phyloP scores from a whole-genome alignment of 2,113 vertebrate species.

The Pimephales promelas region DNA sequence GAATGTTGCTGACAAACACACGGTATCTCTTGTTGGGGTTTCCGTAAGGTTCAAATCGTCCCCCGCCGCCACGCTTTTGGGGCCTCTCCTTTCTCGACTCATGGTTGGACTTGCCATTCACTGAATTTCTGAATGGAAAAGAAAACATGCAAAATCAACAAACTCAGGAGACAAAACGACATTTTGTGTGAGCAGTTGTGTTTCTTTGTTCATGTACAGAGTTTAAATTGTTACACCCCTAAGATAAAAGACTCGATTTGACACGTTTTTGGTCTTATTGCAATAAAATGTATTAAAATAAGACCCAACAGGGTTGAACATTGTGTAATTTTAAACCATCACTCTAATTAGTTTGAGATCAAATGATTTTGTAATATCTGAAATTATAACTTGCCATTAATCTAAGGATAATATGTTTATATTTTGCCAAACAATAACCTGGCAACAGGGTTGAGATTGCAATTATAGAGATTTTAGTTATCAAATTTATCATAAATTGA shows the following conservation, averaged over 20 bases:
- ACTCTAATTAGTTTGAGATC: background rate
- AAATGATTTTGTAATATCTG: background rate
- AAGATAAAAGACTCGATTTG: too few relatives aligned
- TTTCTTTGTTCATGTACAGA: too few relatives aligned
- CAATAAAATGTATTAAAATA: background rate
- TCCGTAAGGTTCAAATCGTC: conserved; percentile 87
- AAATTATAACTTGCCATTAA: background rate
- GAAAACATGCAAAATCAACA: background rate
- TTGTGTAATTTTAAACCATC: background rate
- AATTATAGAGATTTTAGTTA: background rate
- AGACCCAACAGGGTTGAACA: background rate
- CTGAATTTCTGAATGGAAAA: conserved; percentile 70
- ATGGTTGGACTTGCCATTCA: conserved; percentile 78
- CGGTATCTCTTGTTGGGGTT: conserved; percentile 88
- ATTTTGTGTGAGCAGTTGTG: background rate
- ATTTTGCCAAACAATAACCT: background rate
- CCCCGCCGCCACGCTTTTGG: conserved; percentile 86
- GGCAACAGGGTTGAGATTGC: background rate
- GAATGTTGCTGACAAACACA: conserved; percentile 98
- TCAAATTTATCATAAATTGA: background rate
- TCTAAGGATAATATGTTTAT: background rate
- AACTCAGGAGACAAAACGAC: background rate
- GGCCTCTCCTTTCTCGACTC: conserved; percentile 91
- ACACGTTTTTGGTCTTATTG: too few relatives aligned
- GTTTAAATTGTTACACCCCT: background rate